These are phyloP conservation scores for Petroica traversi DNA, from an alignment of 2,113 vertebrate species.

Conservation along the genomic window DNA sequence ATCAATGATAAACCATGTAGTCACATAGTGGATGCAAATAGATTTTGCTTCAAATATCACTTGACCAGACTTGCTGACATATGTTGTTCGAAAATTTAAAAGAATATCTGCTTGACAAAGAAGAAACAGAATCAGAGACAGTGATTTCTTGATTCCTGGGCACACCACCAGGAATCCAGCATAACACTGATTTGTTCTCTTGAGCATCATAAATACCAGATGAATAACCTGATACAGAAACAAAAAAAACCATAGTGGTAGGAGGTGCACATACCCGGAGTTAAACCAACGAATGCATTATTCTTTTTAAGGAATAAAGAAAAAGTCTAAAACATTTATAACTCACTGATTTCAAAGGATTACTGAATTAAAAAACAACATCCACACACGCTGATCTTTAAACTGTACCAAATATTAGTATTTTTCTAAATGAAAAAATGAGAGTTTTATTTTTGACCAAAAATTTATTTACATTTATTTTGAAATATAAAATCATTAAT, in stretches of 20 bases:
- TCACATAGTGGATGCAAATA: constrained; percentile 98
- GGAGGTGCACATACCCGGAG: neutral
- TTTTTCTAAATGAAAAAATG: neutral
- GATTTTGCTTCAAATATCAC: constrained; percentile 97
- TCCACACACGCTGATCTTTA: neutral
- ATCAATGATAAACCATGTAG: constrained; percentile 98
- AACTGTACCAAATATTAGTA: neutral
- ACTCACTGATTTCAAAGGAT: neutral
- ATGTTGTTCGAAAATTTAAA: constrained; percentile 96
- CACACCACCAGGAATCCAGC: neutral
- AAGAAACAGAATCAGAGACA: constrained; percentile 32
- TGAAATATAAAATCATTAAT: neutral
- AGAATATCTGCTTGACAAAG: constrained; percentile 87
- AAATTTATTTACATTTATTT: neutral
- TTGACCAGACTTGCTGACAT: constrained; percentile 97
- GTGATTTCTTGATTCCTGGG: neutral
- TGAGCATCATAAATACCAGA: neutral
- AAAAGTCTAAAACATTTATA: neutral
- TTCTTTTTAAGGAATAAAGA: neutral
- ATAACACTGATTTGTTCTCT: neutral
- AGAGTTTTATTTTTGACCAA: neutral
- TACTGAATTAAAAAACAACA: neutral
- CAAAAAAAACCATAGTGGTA: neutral
- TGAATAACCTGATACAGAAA: neutral
- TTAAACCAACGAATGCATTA: neutral